Base-by-base conservation (phyloP, 2,113 vertebrate genomes). In the Syngnathoides biaculeatus region DNA sequence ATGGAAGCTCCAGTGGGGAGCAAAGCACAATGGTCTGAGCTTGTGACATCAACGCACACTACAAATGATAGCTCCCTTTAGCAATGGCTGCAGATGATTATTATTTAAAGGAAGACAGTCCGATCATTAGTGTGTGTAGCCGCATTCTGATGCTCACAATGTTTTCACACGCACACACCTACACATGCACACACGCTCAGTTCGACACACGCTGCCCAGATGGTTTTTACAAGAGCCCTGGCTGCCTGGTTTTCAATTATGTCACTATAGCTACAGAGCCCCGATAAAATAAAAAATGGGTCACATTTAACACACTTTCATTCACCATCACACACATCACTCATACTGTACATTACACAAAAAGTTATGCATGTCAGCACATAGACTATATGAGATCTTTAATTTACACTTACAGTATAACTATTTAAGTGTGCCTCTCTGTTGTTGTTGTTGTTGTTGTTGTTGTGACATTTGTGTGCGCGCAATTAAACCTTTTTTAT, bases 221-320 rank as follows among this genome's bases (percentile, higher is more conserved):
- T 90, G 88, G 83, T 75, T 88, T 90, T 90, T 89, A 90, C 87
- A 89, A 89, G 88, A 87, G 84, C 84, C 79, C 78, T 82, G 83
- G 76, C 80, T 73, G 86, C 84, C 86, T 86, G 78, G 77, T 88
- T 90, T 90, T 90, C 88, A 90, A 90, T 90, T 89, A 90, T 87
- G 87, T 90, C 76, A 79, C 39, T 26, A 84, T 84, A 83, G 83
- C 74, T 73, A 84, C 88, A 77, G 74, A 14, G 85, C 83, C 81
- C 81, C 84, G 86, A 86, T 89, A 82, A 88, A 88, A 84, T 81
- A 86, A 87, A 82, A 88, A 88, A 84, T 81, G 81, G 84, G 86
- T 89, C 87, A 88, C 81, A 82, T 86, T 87, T 85, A 85, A 86
- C 86, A 88, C 67, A 66, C 77, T 77, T 86, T 84, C 74, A 77